A percentile compares a stretch with the other conserved stretches of the same genome.
These are phyloP conservation scores for Trematocara macrostoma DNA, from an alignment of 2,113 vertebrate species.

Conservation along the genomic window DNA sequence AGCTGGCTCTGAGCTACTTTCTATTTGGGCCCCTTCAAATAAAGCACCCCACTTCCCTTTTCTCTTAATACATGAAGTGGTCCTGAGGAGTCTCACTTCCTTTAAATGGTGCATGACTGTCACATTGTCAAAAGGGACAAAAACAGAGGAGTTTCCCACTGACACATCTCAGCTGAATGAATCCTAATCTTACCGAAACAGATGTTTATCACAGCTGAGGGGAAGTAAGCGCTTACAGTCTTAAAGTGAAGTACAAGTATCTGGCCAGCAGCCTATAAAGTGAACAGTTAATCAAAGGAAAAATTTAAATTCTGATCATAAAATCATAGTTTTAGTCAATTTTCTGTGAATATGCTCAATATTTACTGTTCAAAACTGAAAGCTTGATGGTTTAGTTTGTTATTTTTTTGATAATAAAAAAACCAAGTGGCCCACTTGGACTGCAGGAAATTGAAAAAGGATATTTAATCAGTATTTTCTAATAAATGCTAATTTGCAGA, in stretches of 20 bases:
- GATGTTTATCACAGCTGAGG: background rate
- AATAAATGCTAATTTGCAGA: background rate
- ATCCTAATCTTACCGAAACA: background rate
- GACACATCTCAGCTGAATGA: background rate
- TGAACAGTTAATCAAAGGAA: background rate
- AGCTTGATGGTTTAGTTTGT: background rate
- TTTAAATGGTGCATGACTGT: background rate
- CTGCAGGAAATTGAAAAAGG: background rate
- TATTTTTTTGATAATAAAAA: background rate
- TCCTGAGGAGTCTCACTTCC: conserved; percentile 18
- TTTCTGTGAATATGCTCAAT: background rate
- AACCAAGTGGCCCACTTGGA: background rate
- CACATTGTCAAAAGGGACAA: background rate
- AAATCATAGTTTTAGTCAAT: background rate
- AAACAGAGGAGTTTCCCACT: background rate
- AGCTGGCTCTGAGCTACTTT: background rate
- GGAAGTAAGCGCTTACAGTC: background rate
- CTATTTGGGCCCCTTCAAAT: background rate
- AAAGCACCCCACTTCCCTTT: conserved; percentile 16
- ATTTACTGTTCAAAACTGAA: background rate
- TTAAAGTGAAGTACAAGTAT: background rate
- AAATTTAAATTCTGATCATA: background rate
- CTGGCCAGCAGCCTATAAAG: background rate
- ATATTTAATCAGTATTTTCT: background rate
- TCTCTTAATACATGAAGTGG: background rate